phyloP scores from a whole-genome alignment of 2,797 vertebrate genomes.

The Falco cherrug region DNA sequence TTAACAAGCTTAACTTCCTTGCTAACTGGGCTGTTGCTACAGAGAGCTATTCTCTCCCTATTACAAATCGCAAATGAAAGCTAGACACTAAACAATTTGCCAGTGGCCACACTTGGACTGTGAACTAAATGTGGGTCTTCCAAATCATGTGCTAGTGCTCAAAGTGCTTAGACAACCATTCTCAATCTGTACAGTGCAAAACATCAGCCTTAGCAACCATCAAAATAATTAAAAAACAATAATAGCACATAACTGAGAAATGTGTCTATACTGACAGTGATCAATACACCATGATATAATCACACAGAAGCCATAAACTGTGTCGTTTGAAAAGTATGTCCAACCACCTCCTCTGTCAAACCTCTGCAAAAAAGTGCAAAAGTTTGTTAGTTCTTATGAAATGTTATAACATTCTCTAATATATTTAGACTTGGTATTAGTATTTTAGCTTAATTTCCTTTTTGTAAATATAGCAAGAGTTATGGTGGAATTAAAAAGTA shows the following conservation, averaged over 20 bases:
- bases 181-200: not conserved
- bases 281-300: not conserved
- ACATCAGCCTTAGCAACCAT: not conserved
- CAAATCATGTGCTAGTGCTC: not conserved
- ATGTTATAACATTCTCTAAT: not conserved
- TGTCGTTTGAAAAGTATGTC: not conserved
- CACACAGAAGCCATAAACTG: not conserved
- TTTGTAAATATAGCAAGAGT: not conserved
- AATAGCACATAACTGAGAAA: not conserved
- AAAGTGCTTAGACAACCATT: not conserved
- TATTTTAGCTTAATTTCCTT: not conserved
- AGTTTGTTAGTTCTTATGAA: not conserved
- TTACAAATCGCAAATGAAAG: not conserved
- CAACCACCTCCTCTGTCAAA: not conserved
- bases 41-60: not conserved
- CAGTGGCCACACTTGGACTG: not conserved
- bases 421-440: rapidly evolving
- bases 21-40: not conserved
- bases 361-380: not conserved
- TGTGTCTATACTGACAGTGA: not conserved
- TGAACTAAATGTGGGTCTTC: not conserved
- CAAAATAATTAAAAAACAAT: not conserved
- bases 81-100: not conserved
- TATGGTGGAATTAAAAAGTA: not conserved
- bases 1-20: not conserved